A percentile compares a stretch with the other conserved stretches of the same genome.
These are phyloP conservation scores for Zoanthus sansibaricus DNA, from an alignment of 92 coral and sea anemone species.

Conservation along the genomic window DNA sequence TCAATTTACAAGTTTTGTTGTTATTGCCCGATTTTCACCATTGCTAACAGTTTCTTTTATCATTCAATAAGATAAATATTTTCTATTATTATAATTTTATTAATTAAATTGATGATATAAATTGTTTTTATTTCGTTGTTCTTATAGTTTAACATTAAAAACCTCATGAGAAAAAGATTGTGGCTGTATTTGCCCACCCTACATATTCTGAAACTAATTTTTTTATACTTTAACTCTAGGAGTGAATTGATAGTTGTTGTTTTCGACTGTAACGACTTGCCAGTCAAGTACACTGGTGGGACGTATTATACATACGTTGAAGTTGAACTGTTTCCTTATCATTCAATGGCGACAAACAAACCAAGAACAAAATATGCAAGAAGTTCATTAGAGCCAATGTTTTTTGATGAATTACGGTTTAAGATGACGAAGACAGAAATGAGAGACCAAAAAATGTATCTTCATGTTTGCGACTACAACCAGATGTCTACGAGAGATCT, in stretches of 20 bases:
- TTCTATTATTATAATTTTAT: too few species aligned
- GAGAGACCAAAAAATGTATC: constrained; percentile 84
- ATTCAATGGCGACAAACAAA: constrained; percentile 78
- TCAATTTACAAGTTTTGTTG: too few species aligned
- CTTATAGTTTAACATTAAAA: not conserved
- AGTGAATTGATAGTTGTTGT: constrained; percentile 81
- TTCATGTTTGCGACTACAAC: constrained; percentile 91
- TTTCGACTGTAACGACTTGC: constrained; percentile 74
- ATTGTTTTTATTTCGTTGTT: too few species aligned
- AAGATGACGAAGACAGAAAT: constrained; percentile 87
- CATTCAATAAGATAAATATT: too few species aligned
- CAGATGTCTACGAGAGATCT: constrained; percentile 94
- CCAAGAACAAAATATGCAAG: constrained; percentile 89
- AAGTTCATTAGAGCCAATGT: constrained; percentile 78
- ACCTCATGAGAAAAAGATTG: not conserved
- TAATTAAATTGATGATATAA: too few species aligned
- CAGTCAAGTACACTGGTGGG: constrained; percentile 88
- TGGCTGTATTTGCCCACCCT: not conserved
- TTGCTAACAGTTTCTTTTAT: too few species aligned
- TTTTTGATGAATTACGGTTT: constrained; percentile 68
- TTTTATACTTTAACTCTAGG: constrained; percentile 41
- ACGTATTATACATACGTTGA: constrained; percentile 91
- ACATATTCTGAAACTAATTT: too few species aligned
- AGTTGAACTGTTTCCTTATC: constrained; percentile 92
- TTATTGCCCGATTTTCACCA: too few species aligned